Evolutionary conservation across 2,797 vertebrate species (phyloP), one percentile per base, ranked within the genome.

Genomic region (Coranthus polyacanthus): DNA sequence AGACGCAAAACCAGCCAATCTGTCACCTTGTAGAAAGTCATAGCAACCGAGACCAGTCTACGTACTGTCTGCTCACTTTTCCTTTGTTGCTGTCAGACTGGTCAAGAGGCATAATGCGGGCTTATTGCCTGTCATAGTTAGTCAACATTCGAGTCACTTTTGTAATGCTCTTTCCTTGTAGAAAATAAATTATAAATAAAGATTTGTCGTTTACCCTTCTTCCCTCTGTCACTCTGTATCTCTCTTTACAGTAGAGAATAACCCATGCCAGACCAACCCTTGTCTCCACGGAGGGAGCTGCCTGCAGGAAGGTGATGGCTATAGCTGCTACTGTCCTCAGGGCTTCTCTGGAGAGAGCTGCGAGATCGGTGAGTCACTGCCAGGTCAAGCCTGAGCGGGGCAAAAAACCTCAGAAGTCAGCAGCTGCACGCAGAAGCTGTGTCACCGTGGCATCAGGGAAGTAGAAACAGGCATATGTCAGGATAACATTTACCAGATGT

Each of bases 301-400:
- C 75, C 88, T 91, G 1, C 92, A 95, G 79, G 96, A 95, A 8
- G 95, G 94, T 3, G 92, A 94, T 20, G 72, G 95, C 68, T 97
- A 96, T 2, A 94, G 96, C 93, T 99, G 98, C 87, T 92, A 93
- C 90, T 99, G 98, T 63, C 93, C 90, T 54, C 93, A 92, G 68
- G 98, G 98, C 18, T 99, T 95, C 88, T 93, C 94, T 0, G 98
- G 98, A 58, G 97, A 98, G 88, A 98, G 96, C 93, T 99, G 98
- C 4, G 97, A 99, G 91, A 97, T 98, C 1, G 98, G 98, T 98
- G 91, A 95, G 93, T 93, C 54, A 57, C 71, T 9, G 39, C 32
- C 5, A 34, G 74, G 69, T 77, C 56, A 62, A 44, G 57, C 52
- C 60, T 11, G 70, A 39, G 42, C 17, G 3, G 50, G 20, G 39